Percentiles rank a stretch among this genome's conserved stretches.
Conservation (phyloP, 2,797 vertebrate genomes). For the Antennarius maculatus region DNA sequence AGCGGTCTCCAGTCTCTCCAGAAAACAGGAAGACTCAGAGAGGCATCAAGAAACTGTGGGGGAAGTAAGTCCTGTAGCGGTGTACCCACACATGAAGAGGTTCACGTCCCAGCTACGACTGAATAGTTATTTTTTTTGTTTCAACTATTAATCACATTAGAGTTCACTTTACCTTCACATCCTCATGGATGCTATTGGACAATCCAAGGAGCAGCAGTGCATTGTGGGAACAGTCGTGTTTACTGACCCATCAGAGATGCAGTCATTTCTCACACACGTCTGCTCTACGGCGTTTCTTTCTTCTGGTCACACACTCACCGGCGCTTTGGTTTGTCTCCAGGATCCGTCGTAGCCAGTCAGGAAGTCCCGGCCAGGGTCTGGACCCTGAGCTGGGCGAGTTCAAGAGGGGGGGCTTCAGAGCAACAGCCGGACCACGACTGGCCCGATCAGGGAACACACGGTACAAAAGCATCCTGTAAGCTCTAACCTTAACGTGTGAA, state of each 20-base stretch:
- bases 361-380: conserved; percentile 87
- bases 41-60: conserved; percentile 96
- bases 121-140: too few relatives aligned
- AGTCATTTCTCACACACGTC: neutral
- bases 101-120: too few relatives aligned
- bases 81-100: too few relatives aligned
- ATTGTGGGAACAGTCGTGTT: too few relatives aligned
- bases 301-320: neutral
- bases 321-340: conserved; percentile 68
- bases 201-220: too few relatives aligned
- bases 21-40: conserved; percentile 90
- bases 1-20: conserved; percentile 88
- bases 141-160: too few relatives aligned
- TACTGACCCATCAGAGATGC: too few relatives aligned
- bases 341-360: conserved; percentile 95
- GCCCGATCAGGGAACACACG: conserved; percentile 81
- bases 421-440: conserved; percentile 91
- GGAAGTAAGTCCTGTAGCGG: conserved; percentile 85
- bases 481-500: neutral
- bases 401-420: conserved; percentile 90
- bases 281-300: neutral
- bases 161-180: too few relatives aligned
- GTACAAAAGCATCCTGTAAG: conserved; percentile 28
- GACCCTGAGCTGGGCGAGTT: conserved; percentile 88
- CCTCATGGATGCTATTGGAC: too few relatives aligned